Conservation (phyloP, 2,797 vertebrate genomes). For the Nasua narica region DNA sequence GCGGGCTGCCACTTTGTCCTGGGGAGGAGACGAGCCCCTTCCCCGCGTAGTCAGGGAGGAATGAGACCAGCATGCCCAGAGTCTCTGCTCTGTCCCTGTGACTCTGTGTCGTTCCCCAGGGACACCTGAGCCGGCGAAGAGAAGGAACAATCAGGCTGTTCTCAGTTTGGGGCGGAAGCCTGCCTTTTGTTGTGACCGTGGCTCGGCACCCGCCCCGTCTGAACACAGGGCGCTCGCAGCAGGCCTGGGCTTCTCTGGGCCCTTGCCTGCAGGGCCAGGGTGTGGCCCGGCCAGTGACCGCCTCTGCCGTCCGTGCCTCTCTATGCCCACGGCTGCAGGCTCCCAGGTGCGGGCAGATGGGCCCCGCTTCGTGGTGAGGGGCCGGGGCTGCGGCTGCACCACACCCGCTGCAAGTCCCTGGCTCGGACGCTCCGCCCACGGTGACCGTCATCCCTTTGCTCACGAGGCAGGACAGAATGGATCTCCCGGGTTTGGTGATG, state of each 20-base stretch:
- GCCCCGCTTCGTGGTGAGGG: accelerated
- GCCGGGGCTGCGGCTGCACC: accelerated
- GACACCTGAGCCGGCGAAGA: background rate
- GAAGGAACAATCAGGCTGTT: background rate
- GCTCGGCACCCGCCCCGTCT: background rate
- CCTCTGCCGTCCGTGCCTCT: background rate
- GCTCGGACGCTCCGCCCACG: background rate
- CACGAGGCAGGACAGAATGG: background rate
- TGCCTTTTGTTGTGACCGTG: background rate
- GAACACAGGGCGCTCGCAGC: accelerated
- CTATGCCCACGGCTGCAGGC: background rate
- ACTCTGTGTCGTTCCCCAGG: background rate
- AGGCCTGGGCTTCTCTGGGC: background rate
- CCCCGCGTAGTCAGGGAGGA: background rate
- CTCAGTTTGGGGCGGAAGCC: background rate
- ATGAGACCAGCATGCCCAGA: background rate
- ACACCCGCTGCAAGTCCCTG: background rate
- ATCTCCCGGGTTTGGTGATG: accelerated
- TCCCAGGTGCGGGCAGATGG: background rate
- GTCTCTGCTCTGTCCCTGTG: background rate
- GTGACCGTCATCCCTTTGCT: background rate
- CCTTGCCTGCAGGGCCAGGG: background rate
- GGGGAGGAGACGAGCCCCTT: background rate
- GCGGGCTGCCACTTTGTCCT: background rate
- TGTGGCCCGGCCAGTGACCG: background rate